These are phyloP conservation scores for Heliconius cydno DNA, from an alignment of 2,888 invertebrate species.

Conservation along the genomic window DNA sequence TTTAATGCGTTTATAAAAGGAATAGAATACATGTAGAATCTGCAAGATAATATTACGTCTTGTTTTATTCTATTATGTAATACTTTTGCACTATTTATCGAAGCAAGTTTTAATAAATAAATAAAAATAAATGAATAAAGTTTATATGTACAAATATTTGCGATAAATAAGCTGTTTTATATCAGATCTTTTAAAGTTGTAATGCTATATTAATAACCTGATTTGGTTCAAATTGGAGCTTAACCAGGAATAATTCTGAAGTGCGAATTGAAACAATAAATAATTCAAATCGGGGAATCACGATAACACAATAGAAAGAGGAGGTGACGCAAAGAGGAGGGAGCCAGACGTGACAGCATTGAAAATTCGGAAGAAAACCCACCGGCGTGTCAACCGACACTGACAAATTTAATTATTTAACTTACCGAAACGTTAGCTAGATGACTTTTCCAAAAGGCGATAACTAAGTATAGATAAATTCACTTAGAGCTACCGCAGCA, in stretches of 20 bases:
- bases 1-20: constrained; percentile 65
- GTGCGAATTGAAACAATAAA: constrained; percentile 80
- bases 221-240: constrained; percentile 41
- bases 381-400: constrained; percentile 79
- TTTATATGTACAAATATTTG: neutral
- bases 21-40: constrained; percentile 58
- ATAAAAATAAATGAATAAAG: neutral
- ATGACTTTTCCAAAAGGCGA: constrained; percentile 80
- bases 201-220: constrained; percentile 7
- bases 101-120: neutral
- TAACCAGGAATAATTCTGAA: constrained; percentile 52
- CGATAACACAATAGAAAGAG: constrained; percentile 73
- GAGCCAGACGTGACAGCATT: constrained; percentile 74
- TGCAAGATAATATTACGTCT: constrained; percentile 52
- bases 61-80: constrained; percentile 43
- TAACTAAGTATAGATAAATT: constrained; percentile 84
- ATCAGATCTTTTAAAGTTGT: neutral
- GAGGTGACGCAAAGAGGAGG: constrained; percentile 49
- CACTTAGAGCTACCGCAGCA: constrained; percentile 80
- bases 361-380: constrained; percentile 77
- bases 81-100: neutral
- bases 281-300: constrained; percentile 80
- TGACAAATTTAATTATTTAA: constrained; percentile 84
- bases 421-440: constrained; percentile 82
- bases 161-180: neutral